Percentiles rank a stretch among this genome's conserved stretches.
These are phyloP conservation scores for Spilogale gracilis DNA, from an alignment of 2,113 vertebrate species.

Conservation along the genomic window DNA sequence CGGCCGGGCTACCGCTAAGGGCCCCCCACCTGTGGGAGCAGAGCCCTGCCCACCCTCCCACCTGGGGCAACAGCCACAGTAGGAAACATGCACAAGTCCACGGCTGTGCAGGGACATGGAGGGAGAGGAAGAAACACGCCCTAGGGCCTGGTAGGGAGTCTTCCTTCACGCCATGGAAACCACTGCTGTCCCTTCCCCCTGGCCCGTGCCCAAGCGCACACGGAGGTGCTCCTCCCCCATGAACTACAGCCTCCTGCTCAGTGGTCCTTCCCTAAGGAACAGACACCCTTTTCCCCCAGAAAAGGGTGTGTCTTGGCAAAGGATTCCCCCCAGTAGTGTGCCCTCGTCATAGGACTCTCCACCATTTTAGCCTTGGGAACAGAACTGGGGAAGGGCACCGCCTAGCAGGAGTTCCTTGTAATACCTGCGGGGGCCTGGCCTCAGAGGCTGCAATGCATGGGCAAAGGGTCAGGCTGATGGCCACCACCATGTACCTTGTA, in stretches of 20 bases:
- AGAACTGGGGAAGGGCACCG: background rate
- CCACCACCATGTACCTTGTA: slow-evolving; percentile 76
- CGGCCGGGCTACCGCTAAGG: background rate
- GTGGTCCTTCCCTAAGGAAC: background rate
- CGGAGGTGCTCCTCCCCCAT: background rate
- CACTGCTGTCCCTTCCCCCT: background rate
- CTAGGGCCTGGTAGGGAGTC: background rate
- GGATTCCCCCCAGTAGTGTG: background rate
- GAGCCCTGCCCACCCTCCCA: background rate
- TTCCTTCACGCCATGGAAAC: background rate
- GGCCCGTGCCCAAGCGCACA: too few species aligned
- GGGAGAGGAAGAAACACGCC: background rate
- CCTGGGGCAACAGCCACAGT: background rate
- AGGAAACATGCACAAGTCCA: background rate
- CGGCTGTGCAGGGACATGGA: background rate
- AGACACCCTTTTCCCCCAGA: background rate
- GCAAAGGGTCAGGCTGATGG: slow-evolving; percentile 73
- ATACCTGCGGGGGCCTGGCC: slow-evolving; percentile 73
- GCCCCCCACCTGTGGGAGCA: background rate
- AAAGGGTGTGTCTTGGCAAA: background rate
- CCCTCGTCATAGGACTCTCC: slow-evolving; percentile 19
- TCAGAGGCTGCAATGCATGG: slow-evolving; percentile 76
- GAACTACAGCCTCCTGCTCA: background rate
- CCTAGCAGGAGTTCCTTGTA: slow-evolving; percentile 18
- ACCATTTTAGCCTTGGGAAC: background rate